Percentiles rank a stretch among this genome's conserved stretches.
Conservation (phyloP, 2,888 invertebrate genomes). For the Lithophane ornitopus region DNA sequence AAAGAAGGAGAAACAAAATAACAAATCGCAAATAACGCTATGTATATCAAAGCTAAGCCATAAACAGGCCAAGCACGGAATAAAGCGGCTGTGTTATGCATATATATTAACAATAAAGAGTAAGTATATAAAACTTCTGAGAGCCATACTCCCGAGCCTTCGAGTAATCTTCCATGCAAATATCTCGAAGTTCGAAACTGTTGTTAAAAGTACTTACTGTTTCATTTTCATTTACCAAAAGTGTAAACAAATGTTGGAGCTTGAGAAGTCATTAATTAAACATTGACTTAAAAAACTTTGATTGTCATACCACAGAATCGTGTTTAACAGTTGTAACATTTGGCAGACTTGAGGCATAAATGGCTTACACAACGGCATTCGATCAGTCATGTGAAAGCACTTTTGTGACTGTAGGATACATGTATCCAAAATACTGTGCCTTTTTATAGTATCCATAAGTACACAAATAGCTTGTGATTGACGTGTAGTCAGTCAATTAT, state of each 20-base stretch:
- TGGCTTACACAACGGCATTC: not conserved
- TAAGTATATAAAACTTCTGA: constrained; percentile 21
- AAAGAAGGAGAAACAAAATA: constrained; percentile 23
- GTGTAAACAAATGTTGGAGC: constrained; percentile 27
- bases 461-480: constrained; percentile 18
- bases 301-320: not conserved
- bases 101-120: constrained; percentile 51
- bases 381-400: not conserved
- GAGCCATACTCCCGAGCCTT: constrained; percentile 1
- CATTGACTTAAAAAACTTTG: constrained; percentile 17
- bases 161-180: constrained; percentile 31
- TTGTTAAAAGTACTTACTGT: constrained; percentile 15
- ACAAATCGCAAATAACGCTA: constrained; percentile 27
- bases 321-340: not conserved
- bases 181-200: constrained; percentile 25
- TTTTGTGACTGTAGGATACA: not conserved
- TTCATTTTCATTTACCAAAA: constrained; percentile 40
- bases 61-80: constrained; percentile 43
- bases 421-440: not conserved
- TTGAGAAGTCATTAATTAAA: constrained; percentile 37
- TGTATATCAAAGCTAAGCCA: constrained; percentile 31
- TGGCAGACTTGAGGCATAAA: not conserved
- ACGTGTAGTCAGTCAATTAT: not conserved
- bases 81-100: constrained; percentile 23
- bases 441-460: not conserved